phyloP scores from a whole-genome alignment of 2,113 vertebrate genomes.

The Tympanuchus pallidicinctus region DNA sequence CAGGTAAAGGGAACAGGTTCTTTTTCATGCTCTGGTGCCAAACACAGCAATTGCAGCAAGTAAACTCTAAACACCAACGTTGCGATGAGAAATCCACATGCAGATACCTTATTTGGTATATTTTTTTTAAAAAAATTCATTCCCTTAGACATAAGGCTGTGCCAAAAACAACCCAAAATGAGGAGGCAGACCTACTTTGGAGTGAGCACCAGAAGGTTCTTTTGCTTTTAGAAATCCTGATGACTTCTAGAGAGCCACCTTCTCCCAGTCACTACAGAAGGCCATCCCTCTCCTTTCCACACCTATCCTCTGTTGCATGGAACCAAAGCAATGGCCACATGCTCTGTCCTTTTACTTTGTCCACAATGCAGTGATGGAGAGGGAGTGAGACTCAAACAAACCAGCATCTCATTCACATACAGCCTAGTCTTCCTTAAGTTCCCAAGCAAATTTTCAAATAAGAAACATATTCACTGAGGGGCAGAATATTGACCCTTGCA shows the following conservation, averaged over 20 bases:
- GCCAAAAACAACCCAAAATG: neutral
- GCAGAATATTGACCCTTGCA: neutral
- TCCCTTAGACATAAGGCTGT: neutral
- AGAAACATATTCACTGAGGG: neutral
- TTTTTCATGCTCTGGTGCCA: neutral
- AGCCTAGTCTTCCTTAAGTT: neutral
- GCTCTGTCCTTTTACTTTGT: neutral
- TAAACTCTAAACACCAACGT: neutral
- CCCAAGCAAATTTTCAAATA: neutral
- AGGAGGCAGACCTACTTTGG: neutral
- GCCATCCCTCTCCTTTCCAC: rapidly evolving
- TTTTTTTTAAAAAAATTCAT: neutral
- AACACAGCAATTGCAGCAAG: neutral
- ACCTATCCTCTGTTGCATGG: neutral
- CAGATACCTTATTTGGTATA: neutral
- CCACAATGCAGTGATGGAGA: neutral
- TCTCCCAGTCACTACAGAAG: neutral
- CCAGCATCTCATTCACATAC: neutral
- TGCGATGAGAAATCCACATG: neutral
- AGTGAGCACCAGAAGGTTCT: neutral
- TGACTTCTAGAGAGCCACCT: neutral
- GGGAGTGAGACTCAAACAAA: neutral
- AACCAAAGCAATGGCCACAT: rapidly evolving
- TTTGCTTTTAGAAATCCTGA: neutral
- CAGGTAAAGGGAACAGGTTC: neutral